Conservation (phyloP, 2,797 vertebrate species). For the Emydoidea blandingii region DNA sequence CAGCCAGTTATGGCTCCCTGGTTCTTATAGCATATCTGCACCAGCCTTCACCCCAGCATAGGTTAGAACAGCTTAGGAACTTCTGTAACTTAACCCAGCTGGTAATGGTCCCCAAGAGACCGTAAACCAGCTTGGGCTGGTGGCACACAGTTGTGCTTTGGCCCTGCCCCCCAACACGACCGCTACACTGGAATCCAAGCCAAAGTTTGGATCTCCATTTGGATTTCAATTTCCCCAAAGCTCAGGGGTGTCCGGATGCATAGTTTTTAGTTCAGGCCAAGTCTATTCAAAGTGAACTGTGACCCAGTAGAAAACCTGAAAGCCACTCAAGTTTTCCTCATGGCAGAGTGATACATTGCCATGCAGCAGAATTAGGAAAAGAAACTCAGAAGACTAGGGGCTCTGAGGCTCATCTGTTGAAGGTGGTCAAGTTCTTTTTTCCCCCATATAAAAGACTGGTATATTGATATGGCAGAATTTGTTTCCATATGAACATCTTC, state of each 20-base stretch:
- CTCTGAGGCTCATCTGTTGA: accelerated
- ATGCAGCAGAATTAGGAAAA: neutral
- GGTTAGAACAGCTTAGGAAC: neutral
- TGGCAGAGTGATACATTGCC: neutral
- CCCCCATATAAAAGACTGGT: neutral
- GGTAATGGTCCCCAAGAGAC: neutral
- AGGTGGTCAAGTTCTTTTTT: neutral
- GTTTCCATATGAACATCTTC: neutral
- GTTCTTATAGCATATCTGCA: accelerated
- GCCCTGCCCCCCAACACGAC: neutral
- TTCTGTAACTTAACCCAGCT: neutral
- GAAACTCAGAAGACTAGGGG: neutral
- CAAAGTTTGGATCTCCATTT: neutral
- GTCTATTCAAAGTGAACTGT: neutral
- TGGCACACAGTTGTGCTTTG: neutral
- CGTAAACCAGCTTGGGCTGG: neutral
- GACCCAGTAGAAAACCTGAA: neutral
- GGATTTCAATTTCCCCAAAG: neutral
- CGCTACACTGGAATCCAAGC: neutral
- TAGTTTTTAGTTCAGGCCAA: neutral
- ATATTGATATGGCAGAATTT: accelerated
- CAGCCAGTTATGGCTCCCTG: accelerated
- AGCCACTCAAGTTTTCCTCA: neutral
- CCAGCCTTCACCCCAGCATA: neutral
- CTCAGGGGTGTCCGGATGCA: neutral